Evolutionary conservation across 2,888 invertebrate genomes (phyloP).

Genomic region (Margaritifera margaritifera): DNA sequence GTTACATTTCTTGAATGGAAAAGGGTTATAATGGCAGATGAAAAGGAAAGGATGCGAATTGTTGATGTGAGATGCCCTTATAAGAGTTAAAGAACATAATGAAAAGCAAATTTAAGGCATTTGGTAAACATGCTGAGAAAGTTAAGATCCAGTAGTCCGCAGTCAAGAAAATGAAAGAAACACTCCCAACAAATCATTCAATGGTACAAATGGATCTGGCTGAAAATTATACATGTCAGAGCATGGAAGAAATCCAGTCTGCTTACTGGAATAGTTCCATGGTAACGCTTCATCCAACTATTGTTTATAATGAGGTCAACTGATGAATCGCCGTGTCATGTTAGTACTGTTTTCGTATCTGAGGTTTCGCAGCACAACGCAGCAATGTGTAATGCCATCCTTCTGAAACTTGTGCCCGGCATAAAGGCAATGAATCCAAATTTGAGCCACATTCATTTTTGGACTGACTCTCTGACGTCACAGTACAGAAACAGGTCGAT

Average conservation of each 20-base stretch:
- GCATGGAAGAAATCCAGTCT: no score
- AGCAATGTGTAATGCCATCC: conserved; percentile 19
- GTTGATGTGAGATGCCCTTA: conserved; percentile 18
- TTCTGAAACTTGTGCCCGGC: conserved; percentile 7
- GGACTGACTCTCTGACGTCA: conserved; percentile 24
- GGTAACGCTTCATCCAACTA: no score
- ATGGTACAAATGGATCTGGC: conserved; percentile 22
- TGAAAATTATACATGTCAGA: conserved; percentile 11
- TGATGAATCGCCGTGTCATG: no score
- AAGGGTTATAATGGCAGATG: conserved; percentile 21
- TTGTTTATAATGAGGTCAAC: no score
- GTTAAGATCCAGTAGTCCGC: conserved; percentile 14
- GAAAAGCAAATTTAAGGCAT: conserved; percentile 53
- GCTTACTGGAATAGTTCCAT: no score
- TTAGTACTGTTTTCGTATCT: no score
- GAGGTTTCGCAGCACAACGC: conserved; percentile 27
- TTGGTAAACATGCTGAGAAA: conserved; percentile 17
- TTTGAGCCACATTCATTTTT: conserved; percentile 18
- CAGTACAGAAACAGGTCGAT: conserved; percentile 19
- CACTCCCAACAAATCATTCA: conserved; percentile 9
- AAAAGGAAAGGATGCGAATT: conserved; percentile 28
- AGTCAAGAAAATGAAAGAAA: conserved; percentile 22
- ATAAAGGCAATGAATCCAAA: neutral
- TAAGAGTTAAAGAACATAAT: conserved; percentile 67
- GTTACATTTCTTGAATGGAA: conserved; percentile 18